These are phyloP conservation scores for Scaptomyza caliginosa DNA, from an alignment of 2,888 invertebrate genomes.

Conservation along the genomic window DNA sequence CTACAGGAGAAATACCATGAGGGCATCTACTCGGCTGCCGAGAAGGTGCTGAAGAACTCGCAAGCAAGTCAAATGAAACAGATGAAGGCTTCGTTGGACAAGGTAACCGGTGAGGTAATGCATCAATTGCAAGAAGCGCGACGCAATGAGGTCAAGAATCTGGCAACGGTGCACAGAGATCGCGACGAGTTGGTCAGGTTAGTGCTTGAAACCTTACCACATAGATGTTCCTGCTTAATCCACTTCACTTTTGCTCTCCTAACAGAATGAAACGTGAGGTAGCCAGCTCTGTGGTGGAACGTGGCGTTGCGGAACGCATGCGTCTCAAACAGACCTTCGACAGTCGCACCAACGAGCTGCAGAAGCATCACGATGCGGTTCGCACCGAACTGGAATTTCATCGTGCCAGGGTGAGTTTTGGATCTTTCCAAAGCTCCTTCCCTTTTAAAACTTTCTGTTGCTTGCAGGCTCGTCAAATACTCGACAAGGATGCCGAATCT, in stretches of 20 bases:
- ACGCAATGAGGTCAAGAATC: conserved; percentile 93
- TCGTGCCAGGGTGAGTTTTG: conserved; percentile 86
- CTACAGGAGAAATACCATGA: conserved; percentile 94
- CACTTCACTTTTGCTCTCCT: neutral
- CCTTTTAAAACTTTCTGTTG: neutral
- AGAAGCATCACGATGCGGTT: conserved; percentile 91
- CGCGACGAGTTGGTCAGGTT: conserved; percentile 96
- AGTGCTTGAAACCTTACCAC: conserved; percentile 20
- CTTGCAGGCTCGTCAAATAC: conserved; percentile 82
- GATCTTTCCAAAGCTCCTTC: neutral
- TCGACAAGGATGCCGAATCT: conserved; percentile 83
- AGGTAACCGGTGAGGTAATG: conserved; percentile 90
- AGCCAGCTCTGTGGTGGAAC: conserved; percentile 88
- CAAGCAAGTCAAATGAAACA: conserved; percentile 92
- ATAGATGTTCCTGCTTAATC: neutral
- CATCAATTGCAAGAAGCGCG: conserved; percentile 92
- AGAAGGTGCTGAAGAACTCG: conserved; percentile 91
- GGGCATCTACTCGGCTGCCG: conserved; percentile 89
- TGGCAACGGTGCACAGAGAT: conserved; percentile 94
- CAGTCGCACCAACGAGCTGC: conserved; percentile 89
- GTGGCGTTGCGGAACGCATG: conserved; percentile 95
- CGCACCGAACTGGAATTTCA: conserved; percentile 88
- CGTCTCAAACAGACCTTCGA: conserved; percentile 91
- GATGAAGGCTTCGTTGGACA: conserved; percentile 88
- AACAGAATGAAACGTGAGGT: conserved; percentile 84